phyloP scores from a whole-genome alignment of 2,113 vertebrate species.

The Megaleporinus macrocephalus region DNA sequence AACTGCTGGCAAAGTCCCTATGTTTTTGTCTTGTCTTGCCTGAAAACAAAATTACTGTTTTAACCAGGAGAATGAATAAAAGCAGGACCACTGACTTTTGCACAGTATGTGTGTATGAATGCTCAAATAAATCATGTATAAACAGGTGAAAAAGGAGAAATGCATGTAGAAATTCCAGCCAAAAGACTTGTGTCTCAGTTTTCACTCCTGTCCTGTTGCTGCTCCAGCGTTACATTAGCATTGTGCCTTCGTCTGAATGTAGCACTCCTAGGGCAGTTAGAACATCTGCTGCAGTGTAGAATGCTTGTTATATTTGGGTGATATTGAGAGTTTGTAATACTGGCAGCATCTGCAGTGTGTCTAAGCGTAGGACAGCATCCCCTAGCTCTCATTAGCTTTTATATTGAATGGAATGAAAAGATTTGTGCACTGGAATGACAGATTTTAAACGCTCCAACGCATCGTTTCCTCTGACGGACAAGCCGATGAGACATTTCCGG shows the following conservation, averaged over 20 bases:
- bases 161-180: background rate
- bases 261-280: background rate
- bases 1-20: too few relatives aligned
- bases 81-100: too few relatives aligned
- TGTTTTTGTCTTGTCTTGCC: too few relatives aligned
- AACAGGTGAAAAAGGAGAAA: background rate
- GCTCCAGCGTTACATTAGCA: background rate
- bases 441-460: background rate
- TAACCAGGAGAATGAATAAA: too few relatives aligned
- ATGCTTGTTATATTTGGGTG: background rate
- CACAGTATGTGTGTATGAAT: too few relatives aligned
- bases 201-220: too few relatives aligned
- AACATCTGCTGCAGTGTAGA: background rate
- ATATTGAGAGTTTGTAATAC: background rate
- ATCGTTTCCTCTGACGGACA: background rate
- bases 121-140: too few relatives aligned
- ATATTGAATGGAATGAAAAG: background rate
- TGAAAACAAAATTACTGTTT: too few relatives aligned
- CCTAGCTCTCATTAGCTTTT: slow-evolving; percentile 2
- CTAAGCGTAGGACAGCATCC: background rate
- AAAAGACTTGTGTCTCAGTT: too few relatives aligned
- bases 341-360: background rate
- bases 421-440: background rate
- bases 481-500: background rate
- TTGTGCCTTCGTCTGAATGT: background rate